These are phyloP conservation scores for Phortica variegata DNA, from an alignment of 1,140 invertebrate genomes.

Conservation along the genomic window DNA sequence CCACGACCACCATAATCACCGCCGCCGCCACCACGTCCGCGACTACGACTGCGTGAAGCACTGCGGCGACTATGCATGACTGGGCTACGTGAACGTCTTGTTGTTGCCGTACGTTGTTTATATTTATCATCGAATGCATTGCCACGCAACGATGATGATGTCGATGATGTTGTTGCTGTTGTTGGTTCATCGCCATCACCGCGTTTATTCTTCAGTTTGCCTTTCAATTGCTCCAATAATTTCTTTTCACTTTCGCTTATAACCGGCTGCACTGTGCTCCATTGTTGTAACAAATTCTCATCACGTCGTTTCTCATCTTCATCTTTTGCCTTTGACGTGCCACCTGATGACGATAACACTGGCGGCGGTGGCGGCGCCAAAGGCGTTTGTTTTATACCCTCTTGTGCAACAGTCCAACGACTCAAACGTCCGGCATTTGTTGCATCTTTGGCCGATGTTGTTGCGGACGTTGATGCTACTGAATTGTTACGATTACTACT, in stretches of 20 bases:
- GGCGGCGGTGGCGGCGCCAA: conserved; percentile 12
- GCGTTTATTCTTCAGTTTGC: conserved; percentile 53
- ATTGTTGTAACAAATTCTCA: conserved; percentile 62
- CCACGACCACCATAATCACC: conserved; percentile 10
- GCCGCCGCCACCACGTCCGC: conserved; percentile 22
- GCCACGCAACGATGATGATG: no score
- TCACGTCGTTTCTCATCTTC: conserved; percentile 48
- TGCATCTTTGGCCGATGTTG: conserved; percentile 32
- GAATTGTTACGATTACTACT: conserved; percentile 13
- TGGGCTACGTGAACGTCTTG: conserved; percentile 9
- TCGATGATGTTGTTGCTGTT: no score
- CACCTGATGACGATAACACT: no score
- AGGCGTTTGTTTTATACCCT: conserved; percentile 12
- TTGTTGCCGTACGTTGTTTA: conserved; percentile 2
- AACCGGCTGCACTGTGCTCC: conserved; percentile 63
- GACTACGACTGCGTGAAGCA: conserved; percentile 33
- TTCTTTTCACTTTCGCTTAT: conserved; percentile 63
- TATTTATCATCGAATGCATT: conserved; percentile 23
- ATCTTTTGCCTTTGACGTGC: conserved; percentile 20
- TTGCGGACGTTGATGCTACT: conserved; percentile 30
- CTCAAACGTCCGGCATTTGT: conserved; percentile 31
- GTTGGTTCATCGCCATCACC: conserved; percentile 23
- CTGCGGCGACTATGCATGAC: conserved; percentile 21
- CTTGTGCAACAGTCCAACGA: conserved; percentile 39
- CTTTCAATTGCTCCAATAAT: conserved; percentile 63